Evolutionary conservation across 1,140 invertebrate species (phyloP), one percentile per base, ranked within the genome.

Genomic region (Ericerus pela): DNA sequence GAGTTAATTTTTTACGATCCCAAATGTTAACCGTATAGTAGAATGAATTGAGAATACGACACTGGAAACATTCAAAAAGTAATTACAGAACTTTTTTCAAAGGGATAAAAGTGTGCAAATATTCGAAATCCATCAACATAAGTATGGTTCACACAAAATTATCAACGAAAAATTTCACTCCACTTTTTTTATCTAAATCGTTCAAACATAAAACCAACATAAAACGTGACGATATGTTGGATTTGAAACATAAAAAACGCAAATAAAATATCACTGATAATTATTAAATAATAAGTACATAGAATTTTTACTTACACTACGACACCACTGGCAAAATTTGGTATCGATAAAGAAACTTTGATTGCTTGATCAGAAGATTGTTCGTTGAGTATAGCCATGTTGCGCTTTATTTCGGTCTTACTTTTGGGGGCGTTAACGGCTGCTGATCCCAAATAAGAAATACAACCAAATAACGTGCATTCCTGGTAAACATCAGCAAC

Each of bases 371-470:
- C 69, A 54, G 79, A 72, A 2, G 76, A 72, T 64, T 85, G 81
- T 59, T 87, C 79, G 68, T 89, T 90, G 11, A 99, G 72, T 64
- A 92, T 84, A 38, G 79, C 80, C 84, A 98, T 96, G 65, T 95
- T 95, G 36, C 84, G 76, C 68, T 93, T 89, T 60, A 98, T 95
- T 75, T 98, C 95, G n/a, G 73, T 73, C 72, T 97, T 91, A 51
- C 85, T 93, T 68, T 92, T 84, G 3, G 94, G 91, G 2, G 90
- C 87, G 69, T 90, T 89, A 58, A 98, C 93, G 56, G 81, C 81
- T 41, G 92, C 87, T 11, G 88, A 87, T 29, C 95, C 94, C 56
- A 98, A 75, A 73, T 97, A 98, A 53, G 86, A 89, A 26, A 99
- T 87, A 16, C 90, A 85, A 68, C 89, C 84, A 69, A 96, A 96